Conservation (phyloP, 2,113 vertebrate species). For the Ceyx cyanopectus region DNA sequence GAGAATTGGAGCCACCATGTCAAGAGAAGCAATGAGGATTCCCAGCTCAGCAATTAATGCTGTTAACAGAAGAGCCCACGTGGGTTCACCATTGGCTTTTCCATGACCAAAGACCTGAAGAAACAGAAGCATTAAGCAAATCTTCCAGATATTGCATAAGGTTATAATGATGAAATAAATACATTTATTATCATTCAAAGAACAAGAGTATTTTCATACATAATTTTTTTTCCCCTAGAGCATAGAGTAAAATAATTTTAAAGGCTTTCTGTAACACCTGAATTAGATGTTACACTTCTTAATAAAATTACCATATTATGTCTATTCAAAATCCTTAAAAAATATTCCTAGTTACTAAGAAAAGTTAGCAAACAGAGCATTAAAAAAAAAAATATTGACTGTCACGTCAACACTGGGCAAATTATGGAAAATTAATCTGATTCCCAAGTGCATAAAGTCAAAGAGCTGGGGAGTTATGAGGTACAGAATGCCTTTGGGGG, state of each 20-base stretch:
- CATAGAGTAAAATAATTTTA: background rate
- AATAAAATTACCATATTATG: background rate
- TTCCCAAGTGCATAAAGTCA: background rate
- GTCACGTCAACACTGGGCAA: background rate
- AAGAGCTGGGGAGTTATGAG: rapidly evolving
- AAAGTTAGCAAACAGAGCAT: background rate
- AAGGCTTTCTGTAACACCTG: background rate
- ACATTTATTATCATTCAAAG: background rate
- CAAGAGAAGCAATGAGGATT: conserved; percentile 97
- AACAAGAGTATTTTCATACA: background rate
- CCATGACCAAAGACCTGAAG: conserved; percentile 93
- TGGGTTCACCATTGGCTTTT: conserved; percentile 94
- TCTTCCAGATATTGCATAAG: background rate
- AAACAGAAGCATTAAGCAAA: background rate
- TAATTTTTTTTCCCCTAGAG: background rate
- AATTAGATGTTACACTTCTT: background rate
- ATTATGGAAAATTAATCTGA: background rate
- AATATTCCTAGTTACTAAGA: background rate
- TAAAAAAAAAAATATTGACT: background rate
- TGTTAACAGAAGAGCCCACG: conserved; percentile 94
- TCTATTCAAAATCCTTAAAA: background rate
- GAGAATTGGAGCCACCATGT: conserved; percentile 99
- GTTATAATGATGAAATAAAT: background rate
- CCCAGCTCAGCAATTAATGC: conserved; percentile 94
- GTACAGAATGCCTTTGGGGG: background rate